Evolutionary conservation across 2,888 invertebrate species (phyloP), one percentile per base, ranked within the genome.

Genomic region (Tuta absoluta): DNA sequence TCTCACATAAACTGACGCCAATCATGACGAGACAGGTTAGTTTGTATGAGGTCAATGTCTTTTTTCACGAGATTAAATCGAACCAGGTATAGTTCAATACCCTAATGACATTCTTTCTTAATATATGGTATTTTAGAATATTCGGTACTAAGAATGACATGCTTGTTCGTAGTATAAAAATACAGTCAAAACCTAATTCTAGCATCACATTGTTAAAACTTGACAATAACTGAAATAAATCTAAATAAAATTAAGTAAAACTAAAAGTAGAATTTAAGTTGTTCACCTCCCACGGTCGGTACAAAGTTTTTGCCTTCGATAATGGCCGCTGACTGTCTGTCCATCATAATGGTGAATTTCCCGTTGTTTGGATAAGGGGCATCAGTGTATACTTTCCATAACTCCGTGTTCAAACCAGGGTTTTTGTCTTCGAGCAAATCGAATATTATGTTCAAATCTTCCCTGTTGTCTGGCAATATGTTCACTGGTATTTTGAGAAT

Each of bases 351-450:
- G 0, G 76, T 77, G 24, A 89, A 88, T 63, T 78, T 84, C 0
- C 88, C 88, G 45, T 79, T 82, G 10, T 76, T 78, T 0, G 81
- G 81, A n/a, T 84, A 83, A 0, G 72, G 69, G 0, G 77, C 67
- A 2, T 83, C 80, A 0, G 79, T 76, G 5, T 73, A 77, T 0
- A 89, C 71, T 59, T 83, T 77, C 90, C 90, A 90, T 1, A 87
- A 41, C 51, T 89, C 87, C 0, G 89, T 88, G 57, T 89, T 89
- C 7, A 91, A 66, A 0, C 87, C 89, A 0, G 89, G 88, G 45
- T 90, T 91, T 57, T 87, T 86, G 57, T 90, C 87, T 74, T 89
- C 87, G 0, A 91, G 69, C 1, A 90, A 65, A 68, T 89, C 87
- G 19, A 91, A 84, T 1, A 91, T 81, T 0, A 89, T 80, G 24